These are phyloP conservation scores for Spermophilus dauricus DNA, from an alignment of 2,113 vertebrate genomes.

Conservation along the genomic window DNA sequence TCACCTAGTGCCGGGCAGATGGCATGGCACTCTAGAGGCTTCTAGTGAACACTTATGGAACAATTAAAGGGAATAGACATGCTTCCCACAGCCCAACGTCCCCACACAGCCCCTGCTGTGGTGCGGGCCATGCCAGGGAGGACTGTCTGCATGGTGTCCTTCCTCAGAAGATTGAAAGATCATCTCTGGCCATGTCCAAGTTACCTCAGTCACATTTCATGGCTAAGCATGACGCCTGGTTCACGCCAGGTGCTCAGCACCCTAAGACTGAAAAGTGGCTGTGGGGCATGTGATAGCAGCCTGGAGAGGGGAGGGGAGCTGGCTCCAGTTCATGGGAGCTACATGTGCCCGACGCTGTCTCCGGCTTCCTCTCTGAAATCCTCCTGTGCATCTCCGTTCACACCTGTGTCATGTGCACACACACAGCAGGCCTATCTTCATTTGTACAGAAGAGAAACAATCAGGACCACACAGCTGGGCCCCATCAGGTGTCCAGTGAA, in stretches of 20 bases:
- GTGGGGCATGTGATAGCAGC: no score
- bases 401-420: rapidly evolving
- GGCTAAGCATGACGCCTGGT: neutral
- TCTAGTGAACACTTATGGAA: neutral
- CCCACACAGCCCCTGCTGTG: rapidly evolving
- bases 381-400: no score
- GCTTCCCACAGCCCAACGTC: rapidly evolving
- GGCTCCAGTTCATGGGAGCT: neutral
- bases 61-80: neutral
- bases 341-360: rapidly evolving
- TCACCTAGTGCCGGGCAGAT: neutral
- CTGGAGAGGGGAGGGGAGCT: no score
- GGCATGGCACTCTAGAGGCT: rapidly evolving
- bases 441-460: neutral
- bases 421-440: rapidly evolving
- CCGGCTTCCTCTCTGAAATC: rapidly evolving
- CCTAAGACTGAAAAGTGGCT: neutral
- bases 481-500: rapidly evolving
- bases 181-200: rapidly evolving
- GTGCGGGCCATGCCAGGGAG: rapidly evolving
- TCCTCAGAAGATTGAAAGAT: neutral
- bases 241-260: neutral
- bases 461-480: neutral
- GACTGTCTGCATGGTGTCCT: rapidly evolving
- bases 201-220: rapidly evolving